Percentiles rank a stretch among this genome's conserved stretches.
Evolutionary conservation across 2,888 invertebrate genomes (phyloP).

Genomic region (Phyto melanocephala): DNA sequence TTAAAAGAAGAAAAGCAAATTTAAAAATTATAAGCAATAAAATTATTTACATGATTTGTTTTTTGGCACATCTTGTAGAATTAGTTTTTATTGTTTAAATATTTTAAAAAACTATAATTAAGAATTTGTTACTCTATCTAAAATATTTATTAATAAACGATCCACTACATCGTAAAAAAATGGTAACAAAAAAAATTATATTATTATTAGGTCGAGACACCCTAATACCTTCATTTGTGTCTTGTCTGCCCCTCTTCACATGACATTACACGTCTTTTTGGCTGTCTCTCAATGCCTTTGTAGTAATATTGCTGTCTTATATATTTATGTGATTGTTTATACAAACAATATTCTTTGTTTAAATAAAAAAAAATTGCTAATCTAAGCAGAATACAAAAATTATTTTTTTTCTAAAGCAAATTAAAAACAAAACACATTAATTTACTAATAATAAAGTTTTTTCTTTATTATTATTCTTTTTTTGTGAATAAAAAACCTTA

Average conservation of each 20-base stretch:
- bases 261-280: neutral
- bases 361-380: conserved; percentile 59
- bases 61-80: too few species aligned
- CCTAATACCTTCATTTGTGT: neutral
- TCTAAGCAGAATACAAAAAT: conserved; percentile 57
- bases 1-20: too few species aligned
- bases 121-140: too few species aligned
- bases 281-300: neutral
- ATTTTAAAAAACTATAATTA: too few species aligned
- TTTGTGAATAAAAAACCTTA: neutral
- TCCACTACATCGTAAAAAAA: too few species aligned
- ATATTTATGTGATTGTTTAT: conserved; percentile 27
- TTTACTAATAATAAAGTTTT: conserved; percentile 1
- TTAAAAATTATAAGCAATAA: too few species aligned
- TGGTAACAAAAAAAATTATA: too few species aligned
- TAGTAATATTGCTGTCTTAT: conserved; percentile 10
- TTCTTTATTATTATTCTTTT: too few species aligned
- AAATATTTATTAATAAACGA: too few species aligned
- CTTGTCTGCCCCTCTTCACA: neutral
- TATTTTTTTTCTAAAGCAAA: conserved; percentile 23
- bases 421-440: neutral
- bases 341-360: conserved; percentile 47
- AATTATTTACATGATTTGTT: too few species aligned
- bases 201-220: neutral
- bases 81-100: too few species aligned